Conservation (phyloP, 2,888 invertebrate species). For the Watsonalla binaria region DNA sequence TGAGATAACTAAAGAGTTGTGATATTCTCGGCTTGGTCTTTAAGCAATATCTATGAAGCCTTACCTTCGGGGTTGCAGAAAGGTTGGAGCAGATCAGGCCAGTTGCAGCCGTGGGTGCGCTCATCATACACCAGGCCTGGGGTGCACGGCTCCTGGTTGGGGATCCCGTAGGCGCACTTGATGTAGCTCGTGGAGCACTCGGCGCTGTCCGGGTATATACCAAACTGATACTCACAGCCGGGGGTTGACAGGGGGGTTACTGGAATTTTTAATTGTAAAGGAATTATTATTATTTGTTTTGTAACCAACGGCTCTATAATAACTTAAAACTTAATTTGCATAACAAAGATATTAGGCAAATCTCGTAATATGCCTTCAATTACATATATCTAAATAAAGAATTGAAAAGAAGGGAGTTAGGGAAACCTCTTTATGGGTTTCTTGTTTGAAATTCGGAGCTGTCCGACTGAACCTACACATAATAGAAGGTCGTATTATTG, state of each 20-base stretch:
- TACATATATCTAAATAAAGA: too few species aligned
- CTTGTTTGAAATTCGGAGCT: too few species aligned
- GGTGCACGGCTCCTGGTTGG: conserved; percentile 89
- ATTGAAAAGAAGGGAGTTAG: too few species aligned
- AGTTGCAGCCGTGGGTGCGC: conserved; percentile 92
- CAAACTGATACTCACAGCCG: conserved; percentile 93
- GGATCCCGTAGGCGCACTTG: conserved; percentile 91
- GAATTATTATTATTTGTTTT: neutral
- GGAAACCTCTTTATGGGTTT: too few species aligned
- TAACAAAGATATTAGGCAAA: too few species aligned
- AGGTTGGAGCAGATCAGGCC: conserved; percentile 93
- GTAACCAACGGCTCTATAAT: too few species aligned
- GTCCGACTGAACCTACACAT: too few species aligned
- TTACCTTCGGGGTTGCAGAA: conserved; percentile 93
- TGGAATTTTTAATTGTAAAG: conserved; percentile 46
- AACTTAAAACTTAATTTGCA: too few species aligned
- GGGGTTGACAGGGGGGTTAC: conserved; percentile 89
- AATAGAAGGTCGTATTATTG: too few species aligned
- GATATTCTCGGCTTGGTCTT: too few species aligned
- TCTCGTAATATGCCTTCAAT: too few species aligned
- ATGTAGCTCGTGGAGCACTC: conserved; percentile 92
- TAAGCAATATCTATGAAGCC: neutral
- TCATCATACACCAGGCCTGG: conserved; percentile 94
- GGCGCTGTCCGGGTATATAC: conserved; percentile 88
- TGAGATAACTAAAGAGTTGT: too few species aligned